Percentiles rank a stretch among this genome's conserved stretches.
phyloP scores from a whole-genome alignment of 2,113 vertebrate genomes.

The Ammodytes dubius region DNA sequence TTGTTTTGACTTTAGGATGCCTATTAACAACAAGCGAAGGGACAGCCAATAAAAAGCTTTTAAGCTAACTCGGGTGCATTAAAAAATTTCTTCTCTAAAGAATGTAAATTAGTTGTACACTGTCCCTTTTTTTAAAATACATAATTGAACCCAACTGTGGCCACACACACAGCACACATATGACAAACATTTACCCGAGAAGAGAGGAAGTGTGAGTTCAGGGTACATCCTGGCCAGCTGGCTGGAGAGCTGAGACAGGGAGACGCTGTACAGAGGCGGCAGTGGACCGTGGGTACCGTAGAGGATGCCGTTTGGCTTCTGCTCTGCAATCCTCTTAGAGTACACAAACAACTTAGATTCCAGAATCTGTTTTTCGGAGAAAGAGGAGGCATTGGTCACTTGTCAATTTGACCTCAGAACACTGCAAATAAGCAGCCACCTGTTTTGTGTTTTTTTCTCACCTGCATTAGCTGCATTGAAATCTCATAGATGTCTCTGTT shows the following conservation, averaged over 20 bases:
- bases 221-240: constrained; percentile 97
- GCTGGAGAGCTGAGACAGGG: constrained; percentile 91
- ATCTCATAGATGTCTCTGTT: constrained; percentile 98
- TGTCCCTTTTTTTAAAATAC: too few relatives aligned
- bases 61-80: too few relatives aligned
- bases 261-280: constrained; percentile 95
- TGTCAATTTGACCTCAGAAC: neutral
- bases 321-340: constrained; percentile 93
- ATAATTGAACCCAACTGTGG: neutral
- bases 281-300: constrained; percentile 92
- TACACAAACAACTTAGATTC: constrained; percentile 94
- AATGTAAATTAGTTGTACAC: too few relatives aligned
- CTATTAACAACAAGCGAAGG: too few relatives aligned
- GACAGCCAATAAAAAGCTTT: too few relatives aligned
- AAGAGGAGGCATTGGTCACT: neutral
- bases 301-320: constrained; percentile 91
- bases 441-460: constrained; percentile 29
- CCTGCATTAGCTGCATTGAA: constrained; percentile 99
- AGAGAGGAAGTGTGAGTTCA: constrained; percentile 96
- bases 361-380: constrained; percentile 87
- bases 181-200: constrained; percentile 90
- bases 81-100: too few relatives aligned
- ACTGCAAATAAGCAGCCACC: neutral
- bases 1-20: too few relatives aligned
- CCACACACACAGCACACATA: constrained; percentile 28